A percentile compares a stretch with the other conserved stretches of the same genome.
Evolutionary conservation across 2,888 invertebrate genomes (phyloP).

Genomic region (Diarsia brunnea): DNA sequence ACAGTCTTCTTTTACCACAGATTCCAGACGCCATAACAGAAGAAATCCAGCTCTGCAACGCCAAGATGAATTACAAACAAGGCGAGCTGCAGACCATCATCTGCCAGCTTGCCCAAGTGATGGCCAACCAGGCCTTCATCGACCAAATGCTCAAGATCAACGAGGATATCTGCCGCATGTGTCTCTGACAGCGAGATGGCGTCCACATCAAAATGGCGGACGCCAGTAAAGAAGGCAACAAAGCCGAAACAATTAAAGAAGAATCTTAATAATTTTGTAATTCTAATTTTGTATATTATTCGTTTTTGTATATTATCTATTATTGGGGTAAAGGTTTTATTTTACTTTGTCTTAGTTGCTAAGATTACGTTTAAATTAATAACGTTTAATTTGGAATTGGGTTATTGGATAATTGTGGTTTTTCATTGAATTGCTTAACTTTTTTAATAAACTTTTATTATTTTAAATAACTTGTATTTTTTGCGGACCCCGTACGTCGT

Average conservation of each 20-base stretch:
- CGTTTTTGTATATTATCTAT: constrained; percentile 61
- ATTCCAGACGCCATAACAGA: constrained; percentile 91
- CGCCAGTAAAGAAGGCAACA: constrained; percentile 55
- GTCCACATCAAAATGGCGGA: constrained; percentile 74
- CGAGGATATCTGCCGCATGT: constrained; percentile 94
- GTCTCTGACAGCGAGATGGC: constrained; percentile 88
- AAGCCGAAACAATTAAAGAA: constrained; percentile 49
- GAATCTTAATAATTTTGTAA: constrained; percentile 63
- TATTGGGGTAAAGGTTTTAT: constrained; percentile 59
- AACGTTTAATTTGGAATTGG: constrained; percentile 57
- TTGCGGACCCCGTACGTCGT: neutral
- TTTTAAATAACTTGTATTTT: constrained; percentile 50
- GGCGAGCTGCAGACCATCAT: constrained; percentile 92
- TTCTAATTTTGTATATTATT: constrained; percentile 52
- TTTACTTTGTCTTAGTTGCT: constrained; percentile 62
- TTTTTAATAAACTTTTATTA: constrained; percentile 59
- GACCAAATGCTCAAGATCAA: constrained; percentile 95
- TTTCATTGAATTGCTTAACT: constrained; percentile 55
- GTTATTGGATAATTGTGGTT: constrained; percentile 59
- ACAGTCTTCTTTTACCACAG: constrained; percentile 78
- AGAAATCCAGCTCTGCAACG: constrained; percentile 93
- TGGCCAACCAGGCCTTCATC: constrained; percentile 93
- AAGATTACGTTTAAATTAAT: constrained; percentile 54
- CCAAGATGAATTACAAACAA: constrained; percentile 93
- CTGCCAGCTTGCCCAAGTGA: constrained; percentile 92